These are phyloP conservation scores for Pangasianodon hypophthalmus DNA, from an alignment of 2,113 vertebrate species.

Conservation along the genomic window DNA sequence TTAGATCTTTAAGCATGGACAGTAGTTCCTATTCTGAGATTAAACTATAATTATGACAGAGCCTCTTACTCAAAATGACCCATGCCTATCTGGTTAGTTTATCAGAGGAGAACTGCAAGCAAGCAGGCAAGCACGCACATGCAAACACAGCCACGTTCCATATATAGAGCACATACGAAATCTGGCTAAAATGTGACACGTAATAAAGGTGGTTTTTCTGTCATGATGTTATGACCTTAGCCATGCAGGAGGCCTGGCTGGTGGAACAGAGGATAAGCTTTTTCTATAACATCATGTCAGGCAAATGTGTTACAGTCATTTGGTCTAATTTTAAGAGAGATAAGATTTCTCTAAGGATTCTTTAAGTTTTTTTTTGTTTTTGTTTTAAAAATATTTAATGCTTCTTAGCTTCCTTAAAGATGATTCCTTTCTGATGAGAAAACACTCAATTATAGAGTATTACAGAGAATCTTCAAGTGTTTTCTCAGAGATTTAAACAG, in stretches of 20 bases:
- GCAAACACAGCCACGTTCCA: background rate
- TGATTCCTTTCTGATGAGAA: background rate
- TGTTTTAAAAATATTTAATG: background rate
- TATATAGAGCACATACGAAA: background rate
- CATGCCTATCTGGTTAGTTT: conserved; percentile 14
- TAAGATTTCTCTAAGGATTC: background rate
- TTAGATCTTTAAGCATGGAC: background rate
- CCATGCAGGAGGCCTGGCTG: background rate
- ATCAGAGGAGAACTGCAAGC: background rate
- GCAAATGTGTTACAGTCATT: background rate
- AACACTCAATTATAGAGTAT: background rate
- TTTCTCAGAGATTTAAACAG: background rate
- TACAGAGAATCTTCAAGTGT: background rate
- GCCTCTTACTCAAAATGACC: conserved; percentile 8
- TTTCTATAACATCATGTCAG: background rate
- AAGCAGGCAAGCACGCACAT: background rate
- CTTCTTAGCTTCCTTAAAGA: background rate
- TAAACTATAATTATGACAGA: conserved; percentile 16
- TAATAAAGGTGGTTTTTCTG: background rate
- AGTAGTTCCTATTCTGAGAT: conserved; percentile 1
- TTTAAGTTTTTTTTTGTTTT: background rate
- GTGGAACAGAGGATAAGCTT: background rate
- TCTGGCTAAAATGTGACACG: background rate
- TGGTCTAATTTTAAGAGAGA: background rate
- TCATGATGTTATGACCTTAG: background rate